These are phyloP conservation scores for Sciurus vulgaris DNA, from an alignment of 2,797 vertebrate species.

Conservation along the genomic window DNA sequence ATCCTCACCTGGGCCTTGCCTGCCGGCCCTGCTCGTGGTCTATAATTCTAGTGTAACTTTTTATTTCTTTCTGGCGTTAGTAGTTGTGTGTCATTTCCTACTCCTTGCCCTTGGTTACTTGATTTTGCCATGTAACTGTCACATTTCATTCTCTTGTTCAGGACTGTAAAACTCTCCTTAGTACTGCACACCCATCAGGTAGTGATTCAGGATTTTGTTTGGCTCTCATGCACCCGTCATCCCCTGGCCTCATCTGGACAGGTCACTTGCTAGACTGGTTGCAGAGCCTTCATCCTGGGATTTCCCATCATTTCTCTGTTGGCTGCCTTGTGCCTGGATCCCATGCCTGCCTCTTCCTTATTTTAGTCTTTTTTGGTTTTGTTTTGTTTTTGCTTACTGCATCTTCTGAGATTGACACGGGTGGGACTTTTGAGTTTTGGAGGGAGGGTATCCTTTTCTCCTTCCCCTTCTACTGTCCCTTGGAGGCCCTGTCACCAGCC, in stretches of 20 bases:
- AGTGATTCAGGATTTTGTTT: background rate
- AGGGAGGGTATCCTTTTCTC: background rate
- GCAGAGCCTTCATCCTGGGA: background rate
- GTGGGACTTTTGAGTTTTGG: background rate
- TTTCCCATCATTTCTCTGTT: background rate
- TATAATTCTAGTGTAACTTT: background rate
- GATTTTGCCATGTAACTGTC: background rate
- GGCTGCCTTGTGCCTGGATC: background rate
- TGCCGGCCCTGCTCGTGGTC: background rate
- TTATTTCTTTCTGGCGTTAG: background rate
- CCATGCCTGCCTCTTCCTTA: background rate
- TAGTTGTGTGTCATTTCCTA: background rate
- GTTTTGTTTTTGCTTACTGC: background rate
- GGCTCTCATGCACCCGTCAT: background rate
- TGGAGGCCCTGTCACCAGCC: background rate
- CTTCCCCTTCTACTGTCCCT: background rate
- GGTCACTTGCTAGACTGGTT: background rate
- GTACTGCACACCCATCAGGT: background rate
- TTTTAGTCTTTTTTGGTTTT: background rate
- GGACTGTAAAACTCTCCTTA: background rate
- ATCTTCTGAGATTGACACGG: background rate
- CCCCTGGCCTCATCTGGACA: background rate
- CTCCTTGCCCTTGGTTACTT: background rate
- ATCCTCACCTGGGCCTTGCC: background rate
- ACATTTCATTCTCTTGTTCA: constrained; percentile 19